Conservation (phyloP, 2,797 vertebrate genomes). For the Schizopygopsis pylzovi region DNA sequence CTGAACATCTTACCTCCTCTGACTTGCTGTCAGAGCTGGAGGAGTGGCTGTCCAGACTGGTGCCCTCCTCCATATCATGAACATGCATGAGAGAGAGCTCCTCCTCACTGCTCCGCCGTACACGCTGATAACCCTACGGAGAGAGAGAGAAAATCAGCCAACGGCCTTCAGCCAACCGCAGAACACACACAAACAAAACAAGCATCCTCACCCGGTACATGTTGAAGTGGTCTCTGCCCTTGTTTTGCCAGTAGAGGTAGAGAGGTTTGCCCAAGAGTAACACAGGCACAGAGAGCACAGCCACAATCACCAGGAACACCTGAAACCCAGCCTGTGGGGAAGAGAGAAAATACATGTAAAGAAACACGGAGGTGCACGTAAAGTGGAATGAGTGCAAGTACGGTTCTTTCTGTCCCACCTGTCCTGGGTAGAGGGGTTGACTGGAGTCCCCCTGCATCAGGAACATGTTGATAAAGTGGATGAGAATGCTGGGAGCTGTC, state of each 20-base stretch:
- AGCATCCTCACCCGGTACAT: constrained; percentile 84
- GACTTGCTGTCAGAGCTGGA: constrained; percentile 76
- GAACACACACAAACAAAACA: background rate
- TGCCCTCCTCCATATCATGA: constrained; percentile 90
- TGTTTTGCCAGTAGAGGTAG: constrained; percentile 91
- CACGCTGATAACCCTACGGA: constrained; percentile 86
- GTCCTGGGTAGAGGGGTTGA: constrained; percentile 82
- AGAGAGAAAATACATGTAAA: constrained; percentile 20
- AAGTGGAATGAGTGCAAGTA: background rate
- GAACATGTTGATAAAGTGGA: constrained; percentile 98
- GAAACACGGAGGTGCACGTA: background rate
- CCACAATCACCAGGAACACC: constrained; percentile 83
- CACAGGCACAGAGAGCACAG: constrained; percentile 88
- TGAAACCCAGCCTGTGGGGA: constrained; percentile 83
- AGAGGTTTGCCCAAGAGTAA: constrained; percentile 92
- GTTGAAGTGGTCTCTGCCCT: constrained; percentile 79
- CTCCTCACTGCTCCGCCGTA: constrained; percentile 91
- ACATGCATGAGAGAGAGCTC: constrained; percentile 86
- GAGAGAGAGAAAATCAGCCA: background rate
- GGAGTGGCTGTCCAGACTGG: constrained; percentile 75
- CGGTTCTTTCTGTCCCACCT: constrained; percentile 76
- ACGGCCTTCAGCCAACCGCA: too few species aligned
- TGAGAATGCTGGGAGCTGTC: constrained; percentile 91
- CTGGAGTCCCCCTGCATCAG: constrained; percentile 79
- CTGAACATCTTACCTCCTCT: constrained; percentile 80